Evolutionary conservation across 2,797 vertebrate genomes (phyloP).

Genomic region (Eulemur coronatus): DNA sequence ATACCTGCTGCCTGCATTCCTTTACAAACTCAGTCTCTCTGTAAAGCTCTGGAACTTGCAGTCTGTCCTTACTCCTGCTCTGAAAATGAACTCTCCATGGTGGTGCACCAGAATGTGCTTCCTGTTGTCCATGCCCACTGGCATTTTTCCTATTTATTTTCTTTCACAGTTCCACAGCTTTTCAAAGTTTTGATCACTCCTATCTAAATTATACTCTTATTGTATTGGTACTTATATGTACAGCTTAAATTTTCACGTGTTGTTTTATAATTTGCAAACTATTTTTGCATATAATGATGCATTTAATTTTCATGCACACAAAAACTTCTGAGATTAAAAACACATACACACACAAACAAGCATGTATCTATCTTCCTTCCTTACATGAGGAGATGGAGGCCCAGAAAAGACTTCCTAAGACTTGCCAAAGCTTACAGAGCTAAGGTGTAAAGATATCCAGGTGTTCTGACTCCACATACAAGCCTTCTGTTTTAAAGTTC

Average conservation of each 20-base stretch:
- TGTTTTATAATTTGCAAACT: background rate
- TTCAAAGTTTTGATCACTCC: background rate
- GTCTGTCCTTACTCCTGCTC: no score
- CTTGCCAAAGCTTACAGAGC: background rate
- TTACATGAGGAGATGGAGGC: background rate
- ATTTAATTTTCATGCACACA: constrained; percentile 1
- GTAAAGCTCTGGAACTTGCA: background rate
- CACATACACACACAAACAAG: background rate
- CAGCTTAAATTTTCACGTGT: background rate
- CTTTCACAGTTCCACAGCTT: background rate
- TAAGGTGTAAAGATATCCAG: background rate
- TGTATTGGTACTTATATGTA: background rate
- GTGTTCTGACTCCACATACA: background rate
- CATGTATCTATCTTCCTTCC: background rate
- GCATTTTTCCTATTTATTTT: background rate
- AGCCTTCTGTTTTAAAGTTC: background rate
- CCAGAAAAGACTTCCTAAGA: background rate
- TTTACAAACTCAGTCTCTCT: background rate
- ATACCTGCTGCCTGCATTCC: background rate
- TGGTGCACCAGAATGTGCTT: background rate
- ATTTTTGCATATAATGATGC: background rate
- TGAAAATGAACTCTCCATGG: background rate
- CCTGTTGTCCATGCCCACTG: no score
- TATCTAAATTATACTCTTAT: background rate
- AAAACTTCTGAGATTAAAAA: background rate